Conservation (phyloP, 2,113 vertebrate genomes). For the Gobius niger region DNA sequence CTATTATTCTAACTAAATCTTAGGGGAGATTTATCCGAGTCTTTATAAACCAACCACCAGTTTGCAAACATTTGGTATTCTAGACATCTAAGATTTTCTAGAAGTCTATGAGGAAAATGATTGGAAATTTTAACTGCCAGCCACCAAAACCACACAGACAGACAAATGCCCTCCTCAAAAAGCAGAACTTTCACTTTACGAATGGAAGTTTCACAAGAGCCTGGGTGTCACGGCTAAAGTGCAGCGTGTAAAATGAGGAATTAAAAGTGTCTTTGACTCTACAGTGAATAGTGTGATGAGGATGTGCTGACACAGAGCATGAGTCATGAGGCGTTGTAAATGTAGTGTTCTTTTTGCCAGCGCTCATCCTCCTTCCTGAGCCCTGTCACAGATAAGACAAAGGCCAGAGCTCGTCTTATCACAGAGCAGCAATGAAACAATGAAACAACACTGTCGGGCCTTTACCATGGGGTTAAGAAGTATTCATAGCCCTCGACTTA, state of each 20-base stretch:
- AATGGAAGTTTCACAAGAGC: constrained; percentile 62
- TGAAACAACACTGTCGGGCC: constrained; percentile 19
- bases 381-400: constrained; percentile 58
- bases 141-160: not conserved
- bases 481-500: no score
- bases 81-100: no score
- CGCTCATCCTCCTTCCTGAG: constrained; percentile 49
- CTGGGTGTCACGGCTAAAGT: constrained; percentile 12
- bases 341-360: constrained; percentile 23
- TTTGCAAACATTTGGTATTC: no score
- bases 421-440: constrained; percentile 33
- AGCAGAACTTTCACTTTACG: constrained; percentile 24
- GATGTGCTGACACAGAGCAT: constrained; percentile 21
- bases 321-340: constrained; percentile 44
- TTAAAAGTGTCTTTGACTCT: constrained; percentile 26
- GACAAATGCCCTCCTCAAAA: not conserved
- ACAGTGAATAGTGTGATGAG: not conserved
- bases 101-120: no score
- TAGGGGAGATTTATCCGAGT: no score
- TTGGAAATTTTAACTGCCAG: no score
- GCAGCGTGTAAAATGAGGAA: constrained; percentile 19
- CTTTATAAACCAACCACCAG: no score
- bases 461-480: not conserved
- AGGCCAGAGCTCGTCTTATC: constrained; percentile 50
- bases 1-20: no score